Conservation (phyloP, 2,113 vertebrate genomes). For the Bubo scandiacus region DNA sequence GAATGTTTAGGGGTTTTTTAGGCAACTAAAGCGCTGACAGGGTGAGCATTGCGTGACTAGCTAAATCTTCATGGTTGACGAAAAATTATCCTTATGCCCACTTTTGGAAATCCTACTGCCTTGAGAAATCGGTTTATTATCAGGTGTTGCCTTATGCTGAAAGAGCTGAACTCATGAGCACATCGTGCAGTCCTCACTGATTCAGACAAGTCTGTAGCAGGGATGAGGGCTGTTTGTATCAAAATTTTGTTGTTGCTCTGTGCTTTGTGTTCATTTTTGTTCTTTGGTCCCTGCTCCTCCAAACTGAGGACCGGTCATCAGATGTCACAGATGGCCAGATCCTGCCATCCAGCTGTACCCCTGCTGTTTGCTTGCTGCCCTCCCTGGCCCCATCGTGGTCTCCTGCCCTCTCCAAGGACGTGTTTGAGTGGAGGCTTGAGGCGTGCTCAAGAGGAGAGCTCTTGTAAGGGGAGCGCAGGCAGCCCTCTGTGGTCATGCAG, state of each 20-base stretch:
- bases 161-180: background rate
- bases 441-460: background rate
- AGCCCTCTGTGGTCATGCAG: fast-evolving
- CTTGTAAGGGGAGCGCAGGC: fast-evolving
- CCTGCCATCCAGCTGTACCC: background rate
- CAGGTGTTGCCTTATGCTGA: background rate
- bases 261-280: background rate
- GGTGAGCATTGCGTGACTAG: background rate
- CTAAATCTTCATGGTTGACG: background rate
- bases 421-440: background rate
- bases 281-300: background rate
- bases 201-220: background rate
- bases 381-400: fast-evolving
- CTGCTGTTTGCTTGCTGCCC: background rate
- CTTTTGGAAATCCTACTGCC: background rate
- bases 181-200: fast-evolving
- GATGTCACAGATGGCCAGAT: background rate
- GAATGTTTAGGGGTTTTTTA: background rate
- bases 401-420: background rate
- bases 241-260: background rate
- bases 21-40: background rate
- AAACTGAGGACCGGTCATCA: fast-evolving
- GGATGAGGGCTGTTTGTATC: background rate
- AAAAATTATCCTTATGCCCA: background rate
- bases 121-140: background rate